Evolutionary conservation across 2,797 vertebrate genomes (phyloP).

Genomic region (Bovichtus diacanthus): DNA sequence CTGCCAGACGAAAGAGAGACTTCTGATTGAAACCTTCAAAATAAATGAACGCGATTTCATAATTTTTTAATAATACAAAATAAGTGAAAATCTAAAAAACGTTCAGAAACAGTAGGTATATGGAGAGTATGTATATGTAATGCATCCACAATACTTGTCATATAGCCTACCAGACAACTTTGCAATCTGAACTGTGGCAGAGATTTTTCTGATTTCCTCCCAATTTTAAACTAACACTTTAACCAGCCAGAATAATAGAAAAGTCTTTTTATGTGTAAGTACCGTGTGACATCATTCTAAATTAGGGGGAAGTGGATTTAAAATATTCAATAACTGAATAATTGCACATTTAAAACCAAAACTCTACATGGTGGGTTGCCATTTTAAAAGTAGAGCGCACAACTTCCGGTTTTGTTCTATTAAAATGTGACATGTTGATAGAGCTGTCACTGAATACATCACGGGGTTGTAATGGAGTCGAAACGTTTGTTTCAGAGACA

Average conservation of each 20-base stretch:
- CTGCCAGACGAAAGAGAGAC: neutral
- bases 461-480: rapidly evolving
- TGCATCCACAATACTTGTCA: neutral
- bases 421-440: neutral
- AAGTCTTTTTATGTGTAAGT: neutral
- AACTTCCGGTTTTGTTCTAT: constrained; percentile 10
- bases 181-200: neutral
- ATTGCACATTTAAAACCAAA: neutral
- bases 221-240: neutral
- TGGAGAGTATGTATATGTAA: neutral
- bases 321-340: neutral
- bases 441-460: neutral
- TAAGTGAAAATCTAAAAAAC: neutral
- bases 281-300: neutral
- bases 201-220: neutral
- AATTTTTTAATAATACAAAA: neutral
- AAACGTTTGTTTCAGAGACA: neutral
- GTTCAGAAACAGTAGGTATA: neutral
- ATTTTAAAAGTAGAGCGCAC: neutral
- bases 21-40: constrained; percentile 30
- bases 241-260: neutral
- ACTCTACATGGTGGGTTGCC: rapidly evolving
- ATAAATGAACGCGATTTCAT: neutral
- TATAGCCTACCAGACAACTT: neutral
- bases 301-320: neutral